Percentiles rank a stretch among this genome's conserved stretches.
phyloP scores from a whole-genome alignment of 2,888 invertebrate genomes.

The Odontothrips loti region DNA sequence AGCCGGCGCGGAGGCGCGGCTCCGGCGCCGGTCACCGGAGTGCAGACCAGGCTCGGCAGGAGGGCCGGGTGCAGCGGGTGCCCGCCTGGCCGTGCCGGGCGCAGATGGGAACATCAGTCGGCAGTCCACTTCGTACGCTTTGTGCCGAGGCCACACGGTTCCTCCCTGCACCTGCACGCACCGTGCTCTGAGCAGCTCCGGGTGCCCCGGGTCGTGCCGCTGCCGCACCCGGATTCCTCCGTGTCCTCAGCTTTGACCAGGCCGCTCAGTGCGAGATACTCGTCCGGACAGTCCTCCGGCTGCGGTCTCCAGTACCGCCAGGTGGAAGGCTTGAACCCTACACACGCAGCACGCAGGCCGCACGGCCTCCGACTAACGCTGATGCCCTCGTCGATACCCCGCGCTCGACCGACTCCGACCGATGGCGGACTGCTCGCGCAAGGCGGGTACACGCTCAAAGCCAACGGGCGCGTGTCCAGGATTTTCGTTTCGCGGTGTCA shows the following conservation, averaged over 20 bases:
- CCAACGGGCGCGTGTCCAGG: too few relatives aligned
- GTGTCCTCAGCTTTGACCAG: background rate
- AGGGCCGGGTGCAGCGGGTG: background rate
- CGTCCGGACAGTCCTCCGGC: conserved; percentile 1
- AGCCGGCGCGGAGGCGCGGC: background rate
- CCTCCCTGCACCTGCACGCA: too few relatives aligned
- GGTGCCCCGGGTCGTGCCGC: background rate
- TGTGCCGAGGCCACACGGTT: too few relatives aligned
- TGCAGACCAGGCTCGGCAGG: background rate
- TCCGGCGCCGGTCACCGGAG: background rate
- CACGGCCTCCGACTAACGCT: background rate
- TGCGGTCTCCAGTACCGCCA: background rate
- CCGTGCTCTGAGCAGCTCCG: background rate
- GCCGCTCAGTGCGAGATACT: background rate
- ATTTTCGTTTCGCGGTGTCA: too few relatives aligned
- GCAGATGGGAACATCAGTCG: background rate
- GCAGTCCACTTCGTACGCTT: background rate
- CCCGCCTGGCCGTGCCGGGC: background rate
- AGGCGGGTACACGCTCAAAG: too few relatives aligned
- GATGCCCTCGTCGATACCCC: too few relatives aligned
- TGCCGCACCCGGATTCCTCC: background rate
- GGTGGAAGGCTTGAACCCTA: background rate
- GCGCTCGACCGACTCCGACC: too few relatives aligned
- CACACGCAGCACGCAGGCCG: background rate
- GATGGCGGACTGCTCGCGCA: too few relatives aligned